Conservation (phyloP, 2,113 vertebrate species). For the Petromus typicus region DNA sequence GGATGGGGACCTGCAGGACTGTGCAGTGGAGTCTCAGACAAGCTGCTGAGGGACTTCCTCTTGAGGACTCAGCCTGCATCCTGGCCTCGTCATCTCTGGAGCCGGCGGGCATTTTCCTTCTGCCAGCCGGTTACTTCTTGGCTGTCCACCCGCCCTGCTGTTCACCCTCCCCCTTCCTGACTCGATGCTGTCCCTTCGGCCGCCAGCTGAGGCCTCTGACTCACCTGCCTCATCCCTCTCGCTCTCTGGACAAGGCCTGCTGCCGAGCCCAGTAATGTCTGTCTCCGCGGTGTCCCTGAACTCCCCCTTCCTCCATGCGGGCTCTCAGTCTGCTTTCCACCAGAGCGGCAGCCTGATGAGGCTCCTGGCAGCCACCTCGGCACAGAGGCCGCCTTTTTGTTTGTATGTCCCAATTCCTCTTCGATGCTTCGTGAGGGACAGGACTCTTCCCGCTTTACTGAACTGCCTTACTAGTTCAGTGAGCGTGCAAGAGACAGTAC, state of each 20-base stretch:
- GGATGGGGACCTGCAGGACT: not conserved
- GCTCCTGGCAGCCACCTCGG: not conserved
- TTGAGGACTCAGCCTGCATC: not conserved
- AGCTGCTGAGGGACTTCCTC: too few species aligned
- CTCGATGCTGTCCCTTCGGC: slow-evolving; percentile 26
- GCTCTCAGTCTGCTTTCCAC: not conserved
- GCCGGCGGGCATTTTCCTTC: not conserved
- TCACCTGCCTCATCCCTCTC: slow-evolving; percentile 62
- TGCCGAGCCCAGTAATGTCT: not conserved
- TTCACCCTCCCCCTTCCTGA: slow-evolving; percentile 15
- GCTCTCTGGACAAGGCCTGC: not conserved
- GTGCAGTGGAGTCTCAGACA: too few species aligned
- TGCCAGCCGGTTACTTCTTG: slow-evolving; percentile 48
- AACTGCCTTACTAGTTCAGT: not conserved
- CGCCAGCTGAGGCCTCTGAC: slow-evolving; percentile 36
- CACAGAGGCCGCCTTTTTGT: not conserved
- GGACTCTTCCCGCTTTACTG: not conserved
- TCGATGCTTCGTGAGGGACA: not conserved
- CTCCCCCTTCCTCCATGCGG: not conserved
- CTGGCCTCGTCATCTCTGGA: not conserved
- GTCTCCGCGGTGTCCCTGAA: slow-evolving; percentile 30
- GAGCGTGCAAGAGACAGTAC: slow-evolving; percentile 9
- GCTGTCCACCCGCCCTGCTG: not conserved
- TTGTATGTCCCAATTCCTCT: not conserved
- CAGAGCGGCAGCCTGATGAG: too few species aligned